Percentiles rank a stretch among this genome's conserved stretches.
These are phyloP conservation scores for Alca torda DNA, from an alignment of 2,797 vertebrate genomes.

Conservation along the genomic window DNA sequence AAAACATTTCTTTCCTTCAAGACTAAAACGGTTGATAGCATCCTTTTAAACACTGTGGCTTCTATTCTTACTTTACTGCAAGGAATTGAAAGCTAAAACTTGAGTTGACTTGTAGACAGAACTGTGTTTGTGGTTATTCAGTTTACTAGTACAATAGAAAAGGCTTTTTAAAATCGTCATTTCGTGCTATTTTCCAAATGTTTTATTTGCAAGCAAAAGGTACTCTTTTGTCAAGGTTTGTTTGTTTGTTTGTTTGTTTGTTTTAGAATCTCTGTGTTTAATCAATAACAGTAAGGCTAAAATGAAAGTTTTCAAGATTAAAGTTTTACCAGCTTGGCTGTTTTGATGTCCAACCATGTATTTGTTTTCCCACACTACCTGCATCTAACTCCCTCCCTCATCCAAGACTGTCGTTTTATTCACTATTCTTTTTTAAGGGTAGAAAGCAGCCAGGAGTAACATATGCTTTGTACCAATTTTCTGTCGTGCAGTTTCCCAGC, in stretches of 20 bases:
- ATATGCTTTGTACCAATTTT: background rate
- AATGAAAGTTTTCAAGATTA: slow-evolving; percentile 10
- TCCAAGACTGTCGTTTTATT: background rate
- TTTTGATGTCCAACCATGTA: background rate
- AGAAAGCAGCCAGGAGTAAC: background rate
- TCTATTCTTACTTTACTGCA: background rate
- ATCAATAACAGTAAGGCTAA: slow-evolving; percentile 24
- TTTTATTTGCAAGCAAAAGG: background rate
- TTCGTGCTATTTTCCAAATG: background rate
- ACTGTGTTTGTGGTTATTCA: background rate
- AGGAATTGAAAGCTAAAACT: background rate
- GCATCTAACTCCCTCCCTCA: background rate
- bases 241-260: no score
- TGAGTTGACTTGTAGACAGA: background rate
- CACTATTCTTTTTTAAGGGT: background rate
- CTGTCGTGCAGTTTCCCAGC: background rate
- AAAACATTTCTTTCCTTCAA: background rate
- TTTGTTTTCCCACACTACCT: slow-evolving; percentile 15
- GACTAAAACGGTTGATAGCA: background rate
- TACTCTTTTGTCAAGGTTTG: background rate
- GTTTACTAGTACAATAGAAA: background rate
- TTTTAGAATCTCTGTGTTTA: background rate
- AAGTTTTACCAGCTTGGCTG: slow-evolving; percentile 35
- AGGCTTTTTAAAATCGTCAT: background rate
- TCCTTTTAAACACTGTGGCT: background rate